A percentile compares a stretch with the other conserved stretches of the same genome.
Conservation (phyloP, 2,797 vertebrate species). For the Hemibagrus guttatus region DNA sequence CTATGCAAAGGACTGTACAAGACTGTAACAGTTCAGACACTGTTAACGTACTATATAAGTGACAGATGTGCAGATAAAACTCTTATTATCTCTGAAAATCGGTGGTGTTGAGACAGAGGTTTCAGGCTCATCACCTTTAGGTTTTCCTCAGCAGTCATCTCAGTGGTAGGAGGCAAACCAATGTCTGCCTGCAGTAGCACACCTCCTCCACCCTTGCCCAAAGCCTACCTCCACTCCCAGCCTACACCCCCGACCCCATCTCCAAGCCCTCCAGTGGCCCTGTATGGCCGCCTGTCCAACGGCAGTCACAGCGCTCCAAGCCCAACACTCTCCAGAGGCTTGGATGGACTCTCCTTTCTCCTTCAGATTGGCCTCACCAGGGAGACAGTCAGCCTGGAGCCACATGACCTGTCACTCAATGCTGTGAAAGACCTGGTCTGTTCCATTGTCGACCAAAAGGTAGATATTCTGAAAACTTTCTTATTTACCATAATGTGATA, state of each 20-base stretch:
- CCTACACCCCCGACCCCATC: slow-evolving; percentile 79
- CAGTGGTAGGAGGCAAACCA: slow-evolving; percentile 78
- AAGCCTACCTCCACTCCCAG: slow-evolving; percentile 84
- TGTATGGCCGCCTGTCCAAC: slow-evolving; percentile 89
- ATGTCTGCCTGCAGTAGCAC: slow-evolving; percentile 91
- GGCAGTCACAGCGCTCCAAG: slow-evolving; percentile 90
- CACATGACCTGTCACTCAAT: slow-evolving; percentile 89
- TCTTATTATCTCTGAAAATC: slow-evolving; percentile 22
- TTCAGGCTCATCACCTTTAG: slow-evolving; percentile 56
- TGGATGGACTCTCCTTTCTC: slow-evolving; percentile 92
- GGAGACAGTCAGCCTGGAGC: slow-evolving; percentile 92
- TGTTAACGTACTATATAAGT: slow-evolving; percentile 8
- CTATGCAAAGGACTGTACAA: slow-evolving; percentile 11
- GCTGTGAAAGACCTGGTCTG: slow-evolving; percentile 94
- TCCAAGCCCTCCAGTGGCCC: slow-evolving; percentile 81
- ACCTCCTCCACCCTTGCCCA: slow-evolving; percentile 90
- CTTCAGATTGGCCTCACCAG: slow-evolving; percentile 95
- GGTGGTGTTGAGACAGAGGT: slow-evolving; percentile 54
- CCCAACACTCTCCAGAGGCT: slow-evolving; percentile 88
- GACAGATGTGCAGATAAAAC: slow-evolving; percentile 18
- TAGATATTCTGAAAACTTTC: slow-evolving; percentile 61
- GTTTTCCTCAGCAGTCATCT: slow-evolving; percentile 60
- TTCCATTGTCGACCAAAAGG: slow-evolving; percentile 98
- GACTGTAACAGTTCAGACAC: background rate
- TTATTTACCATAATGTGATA: background rate